Base-by-base conservation (phyloP, 2,888 invertebrate genomes). In the Plebejus argus region DNA sequence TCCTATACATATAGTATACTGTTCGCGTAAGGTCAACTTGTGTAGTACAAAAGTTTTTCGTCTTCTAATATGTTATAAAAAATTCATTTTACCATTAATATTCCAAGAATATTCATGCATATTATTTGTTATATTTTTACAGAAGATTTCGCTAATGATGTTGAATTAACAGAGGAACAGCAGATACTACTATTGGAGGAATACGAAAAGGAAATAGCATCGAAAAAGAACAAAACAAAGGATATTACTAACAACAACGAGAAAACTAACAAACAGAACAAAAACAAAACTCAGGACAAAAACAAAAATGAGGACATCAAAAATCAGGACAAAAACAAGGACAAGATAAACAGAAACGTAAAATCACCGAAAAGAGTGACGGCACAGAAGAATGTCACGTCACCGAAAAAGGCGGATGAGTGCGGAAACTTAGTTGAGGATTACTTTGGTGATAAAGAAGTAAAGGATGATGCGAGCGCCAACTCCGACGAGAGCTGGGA, bases 81-180 rank as follows among this genome's bases (percentile, higher is more conserved):
- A 3, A 45, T 45, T 45, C 10, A 45, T 45, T 45, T 45, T 1
- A 39, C 45, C 45, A 45, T 45, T 10, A 10, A 10, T 3, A 12
- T 12, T 45, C 10, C 10, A n/a, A n/a, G n/a, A n/a, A 45, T 45
- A 12, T 10, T 45, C 45, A 10, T 10, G 10, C 10, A 3, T 45
- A 45, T 45, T 35, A 45, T 39, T 61, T 45, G 39, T 76, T 28
- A 12, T 76, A 74, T 78, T 85, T 18, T 89, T 92, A 81, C 91
- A 95, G 96, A 96, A 90, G 96, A 96, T 86, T 96, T 96, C 89
- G 94, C 95, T 66, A 90, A 94, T 82, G 95, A 96, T 86, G 94
- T 96, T 78, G 96, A 96, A 88, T 88, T 96, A 77, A 95, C 96
- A 5, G 96, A 96, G 88, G 96, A 96, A 88, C 95, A 96, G 84